phyloP scores from a whole-genome alignment of 2,797 vertebrate species.

The Microchirus variegatus region DNA sequence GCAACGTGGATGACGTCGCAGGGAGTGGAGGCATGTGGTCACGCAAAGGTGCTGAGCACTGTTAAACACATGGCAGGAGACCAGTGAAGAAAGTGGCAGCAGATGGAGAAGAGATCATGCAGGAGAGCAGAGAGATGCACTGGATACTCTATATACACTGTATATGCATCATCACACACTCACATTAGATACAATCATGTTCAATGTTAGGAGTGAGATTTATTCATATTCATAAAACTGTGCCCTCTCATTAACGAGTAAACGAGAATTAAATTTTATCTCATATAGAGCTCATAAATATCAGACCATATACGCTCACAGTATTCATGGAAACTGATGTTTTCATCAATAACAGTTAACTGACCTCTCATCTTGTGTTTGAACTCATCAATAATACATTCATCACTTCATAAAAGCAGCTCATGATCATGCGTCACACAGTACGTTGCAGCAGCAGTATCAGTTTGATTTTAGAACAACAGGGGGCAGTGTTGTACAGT shows the following conservation, averaged over 20 bases:
- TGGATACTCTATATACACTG: slow-evolving; percentile 8
- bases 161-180: slow-evolving; percentile 26
- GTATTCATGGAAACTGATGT: neutral
- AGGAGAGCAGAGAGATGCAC: slow-evolving; percentile 56
- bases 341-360: neutral
- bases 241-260: slow-evolving; percentile 2
- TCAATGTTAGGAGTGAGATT: neutral
- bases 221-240: neutral
- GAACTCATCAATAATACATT: neutral
- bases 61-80: slow-evolving; percentile 80
- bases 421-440: slow-evolving; percentile 5
- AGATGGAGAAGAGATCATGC: slow-evolving; percentile 78
- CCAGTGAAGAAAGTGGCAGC: slow-evolving; percentile 75
- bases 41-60: slow-evolving; percentile 73
- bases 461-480: slow-evolving; percentile 50
- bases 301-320: neutral
- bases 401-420: neutral
- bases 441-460: neutral
- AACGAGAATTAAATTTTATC: neutral
- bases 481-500: slow-evolving; percentile 74
- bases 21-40: slow-evolving; percentile 71
- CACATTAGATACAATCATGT: slow-evolving; percentile 14
- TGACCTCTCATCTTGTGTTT: neutral
- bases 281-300: neutral
- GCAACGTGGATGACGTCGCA: slow-evolving; percentile 69